phyloP scores from a whole-genome alignment of 2,797 vertebrate species.

The Triplophysa yarkandensis region DNA sequence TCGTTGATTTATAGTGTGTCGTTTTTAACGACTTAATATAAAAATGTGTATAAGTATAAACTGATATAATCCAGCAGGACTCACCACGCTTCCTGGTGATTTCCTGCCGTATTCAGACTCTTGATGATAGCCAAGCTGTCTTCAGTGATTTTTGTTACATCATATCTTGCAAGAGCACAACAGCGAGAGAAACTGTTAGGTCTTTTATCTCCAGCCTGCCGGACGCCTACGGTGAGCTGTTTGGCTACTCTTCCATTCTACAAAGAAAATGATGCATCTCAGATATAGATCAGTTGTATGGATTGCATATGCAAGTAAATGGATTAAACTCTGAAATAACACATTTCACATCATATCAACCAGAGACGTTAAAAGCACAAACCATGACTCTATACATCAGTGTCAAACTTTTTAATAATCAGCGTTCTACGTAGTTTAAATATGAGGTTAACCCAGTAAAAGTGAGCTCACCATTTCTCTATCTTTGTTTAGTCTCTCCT shows the following conservation, averaged over 20 bases:
- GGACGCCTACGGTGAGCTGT: slow-evolving; percentile 83
- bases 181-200: slow-evolving; percentile 82
- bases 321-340: too few species aligned
- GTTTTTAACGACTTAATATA: not conserved
- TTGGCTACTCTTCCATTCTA: slow-evolving; percentile 91
- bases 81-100: slow-evolving; percentile 89
- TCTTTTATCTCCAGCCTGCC: slow-evolving; percentile 79
- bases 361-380: too few species aligned
- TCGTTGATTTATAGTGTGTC: too few species aligned
- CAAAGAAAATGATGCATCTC: not conserved
- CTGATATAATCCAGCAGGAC: slow-evolving; percentile 27
- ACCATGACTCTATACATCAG: too few species aligned
- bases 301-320: too few species aligned
- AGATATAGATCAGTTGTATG: too few species aligned
- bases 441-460: too few species aligned
- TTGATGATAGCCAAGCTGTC: slow-evolving; percentile 88
- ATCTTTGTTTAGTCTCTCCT: slow-evolving; percentile 91
- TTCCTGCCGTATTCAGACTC: slow-evolving; percentile 84
- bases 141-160: slow-evolving; percentile 83
- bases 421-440: too few species aligned
- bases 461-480: slow-evolving; percentile 80
- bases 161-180: slow-evolving; percentile 84
- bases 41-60: too few species aligned
- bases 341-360: too few species aligned
- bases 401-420: too few species aligned